Conservation (phyloP, 2,113 vertebrate species). For the Machaerirhynchus nigripectus region DNA sequence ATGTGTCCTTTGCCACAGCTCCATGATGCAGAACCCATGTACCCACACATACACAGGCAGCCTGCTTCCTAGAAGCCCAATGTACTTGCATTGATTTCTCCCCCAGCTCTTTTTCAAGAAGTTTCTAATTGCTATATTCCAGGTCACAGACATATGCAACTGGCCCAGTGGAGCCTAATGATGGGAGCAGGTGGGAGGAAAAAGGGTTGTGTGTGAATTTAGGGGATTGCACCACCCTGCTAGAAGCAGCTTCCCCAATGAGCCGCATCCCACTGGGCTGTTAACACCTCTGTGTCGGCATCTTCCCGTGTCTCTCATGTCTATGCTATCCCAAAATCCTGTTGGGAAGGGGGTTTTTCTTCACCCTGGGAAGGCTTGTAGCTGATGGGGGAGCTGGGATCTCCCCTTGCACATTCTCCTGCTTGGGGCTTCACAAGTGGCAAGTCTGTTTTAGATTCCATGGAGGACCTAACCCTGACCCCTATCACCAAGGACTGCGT, state of each 20-base stretch:
- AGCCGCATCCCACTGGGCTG: background rate
- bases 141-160: background rate
- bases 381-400: background rate
- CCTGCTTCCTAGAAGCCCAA: background rate
- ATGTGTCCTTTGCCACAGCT: background rate
- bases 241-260: background rate
- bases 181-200: background rate
- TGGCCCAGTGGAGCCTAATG: background rate
- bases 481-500: background rate
- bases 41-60: accelerated
- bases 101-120: background rate
- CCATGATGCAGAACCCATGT: too few relatives aligned
- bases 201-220: background rate
- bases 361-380: background rate
- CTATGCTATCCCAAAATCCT: background rate
- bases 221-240: background rate
- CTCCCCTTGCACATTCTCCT: background rate
- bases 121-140: background rate
- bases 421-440: background rate
- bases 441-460: background rate
- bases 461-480: background rate
- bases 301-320: background rate
- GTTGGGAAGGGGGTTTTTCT: background rate
- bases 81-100: accelerated
- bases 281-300: background rate